Evolutionary conservation across 2,797 vertebrate genomes (phyloP), one percentile per base, ranked within the genome.

Genomic region (Phoxinus dragarum): DNA sequence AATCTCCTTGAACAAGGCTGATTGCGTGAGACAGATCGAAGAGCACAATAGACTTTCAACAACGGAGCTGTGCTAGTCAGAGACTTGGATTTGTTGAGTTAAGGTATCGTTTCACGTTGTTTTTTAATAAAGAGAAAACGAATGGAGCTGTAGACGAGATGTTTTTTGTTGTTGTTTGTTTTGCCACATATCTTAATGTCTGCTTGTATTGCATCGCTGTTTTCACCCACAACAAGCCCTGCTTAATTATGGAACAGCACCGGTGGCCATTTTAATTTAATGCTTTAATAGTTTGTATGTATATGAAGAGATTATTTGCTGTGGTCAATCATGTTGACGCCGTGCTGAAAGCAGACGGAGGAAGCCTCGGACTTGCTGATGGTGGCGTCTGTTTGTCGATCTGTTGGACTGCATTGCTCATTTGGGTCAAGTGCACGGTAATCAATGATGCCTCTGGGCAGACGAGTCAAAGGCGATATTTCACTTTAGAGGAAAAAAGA

Each of bases 1-100:
- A 87, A 88, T 88, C 84, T 82, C 61, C 82, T 81, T 81, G 82
- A 87, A 86, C 44, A 75, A 83, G 71, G 34, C 66, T 75, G 80
- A 87, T 79, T 86, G 85, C 77, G 56, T 81, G 77, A 88, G 88
- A 85, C 77, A 85, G 86, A 88, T 88, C 56, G 71, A 88, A 90
- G 67, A 40, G 68, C 80, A 88, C 80, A 89, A 88, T 86, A 85
- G 80, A 88, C 80, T 86, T 83, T 79, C 72, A 90, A 85, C 82
- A 86, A 85, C 76, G 81, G 86, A n/a, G 47, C 82, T 69, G 75
- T 36, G 36, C 73, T 75, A 69, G 83, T 76, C 80, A 19, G 68
- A 54, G 78, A 78, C 73, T 68, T 78, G 75, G 40, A 78, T 88
- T 85, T 84, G 84, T 85, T 84, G 73, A 90, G 80, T 88, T 85